Percentiles rank a stretch among this genome's conserved stretches.
Evolutionary conservation across 1,140 invertebrate genomes (phyloP).

Genomic region (Zaprionus vittiger): DNA sequence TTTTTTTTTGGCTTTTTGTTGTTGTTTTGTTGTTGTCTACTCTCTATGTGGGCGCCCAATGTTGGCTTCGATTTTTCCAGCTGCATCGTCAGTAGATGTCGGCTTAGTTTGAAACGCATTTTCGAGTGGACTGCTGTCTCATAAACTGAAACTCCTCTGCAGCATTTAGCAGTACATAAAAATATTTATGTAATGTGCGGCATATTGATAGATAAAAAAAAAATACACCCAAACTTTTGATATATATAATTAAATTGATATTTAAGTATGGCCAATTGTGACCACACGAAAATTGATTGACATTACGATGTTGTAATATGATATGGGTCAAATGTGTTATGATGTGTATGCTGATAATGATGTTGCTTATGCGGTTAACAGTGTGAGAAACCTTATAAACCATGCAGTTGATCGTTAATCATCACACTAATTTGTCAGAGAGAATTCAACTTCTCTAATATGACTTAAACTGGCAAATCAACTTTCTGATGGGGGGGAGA

Average conservation of each 20-base stretch:
- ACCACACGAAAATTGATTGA: conserved; percentile 56
- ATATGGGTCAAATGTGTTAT: conserved; percentile 30
- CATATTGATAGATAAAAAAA: too few relatives aligned
- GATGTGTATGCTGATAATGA: conserved; percentile 5
- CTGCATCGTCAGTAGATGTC: conserved; percentile 17
- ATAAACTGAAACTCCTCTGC: conserved; percentile 74
- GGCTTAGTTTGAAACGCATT: conserved; percentile 58
- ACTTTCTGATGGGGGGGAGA: conserved; percentile 15
- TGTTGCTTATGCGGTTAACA: not conserved
- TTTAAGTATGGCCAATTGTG: conserved; percentile 31
- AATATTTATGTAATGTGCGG: conserved; percentile 45
- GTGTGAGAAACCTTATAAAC: conserved; percentile 40
- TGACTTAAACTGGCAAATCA: conserved; percentile 69
- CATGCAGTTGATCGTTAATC: conserved; percentile 26
- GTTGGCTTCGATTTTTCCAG: conserved; percentile 5
- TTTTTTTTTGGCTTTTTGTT: conserved; percentile 19
- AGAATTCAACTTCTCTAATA: conserved; percentile 55
- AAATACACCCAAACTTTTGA: not conserved
- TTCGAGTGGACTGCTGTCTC: conserved; percentile 52
- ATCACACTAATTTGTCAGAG: conserved; percentile 39
- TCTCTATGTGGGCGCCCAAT: conserved; percentile 54
- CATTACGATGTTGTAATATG: conserved; percentile 42
- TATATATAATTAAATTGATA: conserved; percentile 66
- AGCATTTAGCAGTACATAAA: conserved; percentile 80
- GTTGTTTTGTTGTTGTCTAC: not conserved